These are phyloP conservation scores for Thripadectes ignobilis DNA, from an alignment of 2,797 vertebrate genomes.

Conservation along the genomic window DNA sequence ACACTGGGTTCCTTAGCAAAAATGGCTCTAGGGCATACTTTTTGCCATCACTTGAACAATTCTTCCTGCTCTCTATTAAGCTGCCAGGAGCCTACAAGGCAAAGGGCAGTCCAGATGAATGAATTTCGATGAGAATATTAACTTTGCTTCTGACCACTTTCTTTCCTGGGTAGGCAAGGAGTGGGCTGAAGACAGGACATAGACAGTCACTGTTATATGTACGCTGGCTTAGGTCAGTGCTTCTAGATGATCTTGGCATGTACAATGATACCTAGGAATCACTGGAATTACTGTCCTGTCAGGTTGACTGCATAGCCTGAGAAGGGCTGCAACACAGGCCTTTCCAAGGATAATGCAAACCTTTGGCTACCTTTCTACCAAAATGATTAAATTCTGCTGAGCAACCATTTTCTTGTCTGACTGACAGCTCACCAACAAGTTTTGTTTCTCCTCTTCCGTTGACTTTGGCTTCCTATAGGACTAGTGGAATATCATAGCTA, in stretches of 20 bases:
- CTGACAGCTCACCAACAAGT: neutral
- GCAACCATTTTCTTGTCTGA: neutral
- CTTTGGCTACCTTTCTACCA: neutral
- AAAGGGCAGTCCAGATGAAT: neutral
- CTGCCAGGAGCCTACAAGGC: neutral
- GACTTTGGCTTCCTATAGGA: neutral
- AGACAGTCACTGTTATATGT: neutral
- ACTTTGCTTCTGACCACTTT: neutral
- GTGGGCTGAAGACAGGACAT: neutral
- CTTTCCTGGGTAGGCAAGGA: neutral
- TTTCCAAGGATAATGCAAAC: neutral
- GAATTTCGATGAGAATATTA: neutral
- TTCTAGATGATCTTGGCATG: neutral
- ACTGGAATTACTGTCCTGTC: neutral
- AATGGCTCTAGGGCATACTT: neutral
- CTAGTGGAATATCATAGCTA: neutral
- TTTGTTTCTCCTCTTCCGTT: neutral
- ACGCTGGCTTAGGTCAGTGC: neutral
- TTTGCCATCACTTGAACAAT: neutral
- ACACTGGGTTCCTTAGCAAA: neutral
- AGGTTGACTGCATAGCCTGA: rapidly evolving
- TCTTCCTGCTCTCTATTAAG: neutral
- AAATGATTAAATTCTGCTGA: neutral
- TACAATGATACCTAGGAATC: neutral
- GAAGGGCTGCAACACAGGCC: neutral